These are phyloP conservation scores for Hermaeophaga mercurialis DNA, from an alignment of 2,888 invertebrate genomes.

Conservation along the genomic window DNA sequence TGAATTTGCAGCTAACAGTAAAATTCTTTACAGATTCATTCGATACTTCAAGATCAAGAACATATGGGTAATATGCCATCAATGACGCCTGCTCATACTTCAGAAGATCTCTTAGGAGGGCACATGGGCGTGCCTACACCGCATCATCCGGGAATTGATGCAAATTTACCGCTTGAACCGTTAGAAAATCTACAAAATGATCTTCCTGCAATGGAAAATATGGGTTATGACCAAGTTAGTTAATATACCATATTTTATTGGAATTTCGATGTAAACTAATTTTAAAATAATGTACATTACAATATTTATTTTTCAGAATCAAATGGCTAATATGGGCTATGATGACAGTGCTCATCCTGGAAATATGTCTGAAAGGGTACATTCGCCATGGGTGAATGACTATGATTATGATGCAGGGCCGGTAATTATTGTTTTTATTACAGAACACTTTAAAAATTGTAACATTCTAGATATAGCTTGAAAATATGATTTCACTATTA, in stretches of 20 bases:
- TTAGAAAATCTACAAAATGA: slow-evolving; percentile 47
- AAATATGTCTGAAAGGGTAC: slow-evolving; percentile 62
- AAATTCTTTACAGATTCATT: slow-evolving; percentile 47
- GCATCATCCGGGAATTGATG: slow-evolving; percentile 47
- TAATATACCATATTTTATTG: no score
- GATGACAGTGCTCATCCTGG: slow-evolving; percentile 69
- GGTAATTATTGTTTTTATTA: slow-evolving; percentile 67
- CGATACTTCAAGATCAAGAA: slow-evolving; percentile 55
- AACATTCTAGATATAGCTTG: no score
- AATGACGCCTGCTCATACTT: slow-evolving; percentile 52
- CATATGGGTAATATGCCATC: slow-evolving; percentile 48
- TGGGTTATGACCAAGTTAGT: slow-evolving; percentile 64
- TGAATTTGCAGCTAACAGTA: no score
- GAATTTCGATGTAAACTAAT: neutral
- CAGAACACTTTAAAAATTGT: no score
- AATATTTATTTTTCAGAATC: slow-evolving; percentile 43
- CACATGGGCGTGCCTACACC: slow-evolving; percentile 48
- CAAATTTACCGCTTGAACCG: slow-evolving; percentile 45
- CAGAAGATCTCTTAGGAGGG: slow-evolving; percentile 49
- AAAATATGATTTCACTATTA: no score
- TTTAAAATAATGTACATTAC: neutral
- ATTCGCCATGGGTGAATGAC: slow-evolving; percentile 74
- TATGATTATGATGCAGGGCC: slow-evolving; percentile 83
- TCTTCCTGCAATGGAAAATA: slow-evolving; percentile 64
- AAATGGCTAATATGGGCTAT: slow-evolving; percentile 77